These are phyloP conservation scores for Cebidichthys violaceus DNA, from an alignment of 2,113 vertebrate genomes.

Conservation along the genomic window DNA sequence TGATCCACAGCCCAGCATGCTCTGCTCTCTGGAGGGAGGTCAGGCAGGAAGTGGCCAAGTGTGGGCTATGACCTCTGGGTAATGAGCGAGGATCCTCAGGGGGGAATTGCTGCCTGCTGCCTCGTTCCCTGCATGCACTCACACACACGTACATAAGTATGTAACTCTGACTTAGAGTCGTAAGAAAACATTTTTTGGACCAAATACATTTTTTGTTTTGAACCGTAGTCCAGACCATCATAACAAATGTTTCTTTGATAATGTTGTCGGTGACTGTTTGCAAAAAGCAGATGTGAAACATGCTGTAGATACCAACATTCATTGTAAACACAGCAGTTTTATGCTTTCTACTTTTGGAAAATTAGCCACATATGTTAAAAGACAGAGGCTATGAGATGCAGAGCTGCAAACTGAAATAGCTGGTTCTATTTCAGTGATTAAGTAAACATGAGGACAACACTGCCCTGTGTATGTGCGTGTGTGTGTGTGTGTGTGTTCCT, in stretches of 20 bases:
- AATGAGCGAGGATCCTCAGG: slow-evolving; percentile 72
- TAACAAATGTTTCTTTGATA: not conserved
- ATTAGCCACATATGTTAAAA: not conserved
- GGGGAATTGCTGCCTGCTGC: slow-evolving; percentile 57
- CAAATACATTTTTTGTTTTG: not conserved
- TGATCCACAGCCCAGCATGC: slow-evolving; percentile 76
- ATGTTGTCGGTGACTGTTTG: not conserved
- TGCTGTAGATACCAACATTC: not conserved
- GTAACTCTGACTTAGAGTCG: no score
- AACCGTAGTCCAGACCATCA: not conserved
- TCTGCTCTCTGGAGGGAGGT: slow-evolving; percentile 73
- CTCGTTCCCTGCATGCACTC: slow-evolving; percentile 49
- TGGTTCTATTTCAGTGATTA: not conserved
- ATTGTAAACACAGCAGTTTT: not conserved
- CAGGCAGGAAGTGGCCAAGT: slow-evolving; percentile 80
- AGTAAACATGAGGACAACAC: not conserved
- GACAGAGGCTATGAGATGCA: not conserved
- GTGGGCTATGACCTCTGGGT: slow-evolving; percentile 81
- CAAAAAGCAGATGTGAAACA: not conserved
- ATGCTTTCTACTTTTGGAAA: not conserved
- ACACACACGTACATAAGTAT: not conserved
- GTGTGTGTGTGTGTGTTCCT: slow-evolving; percentile 9
- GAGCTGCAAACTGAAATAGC: not conserved
- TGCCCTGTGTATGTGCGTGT: not conserved
- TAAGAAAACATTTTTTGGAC: no score